phyloP scores from a whole-genome alignment of 2,797 vertebrate genomes.

The Amblyraja radiata region DNA sequence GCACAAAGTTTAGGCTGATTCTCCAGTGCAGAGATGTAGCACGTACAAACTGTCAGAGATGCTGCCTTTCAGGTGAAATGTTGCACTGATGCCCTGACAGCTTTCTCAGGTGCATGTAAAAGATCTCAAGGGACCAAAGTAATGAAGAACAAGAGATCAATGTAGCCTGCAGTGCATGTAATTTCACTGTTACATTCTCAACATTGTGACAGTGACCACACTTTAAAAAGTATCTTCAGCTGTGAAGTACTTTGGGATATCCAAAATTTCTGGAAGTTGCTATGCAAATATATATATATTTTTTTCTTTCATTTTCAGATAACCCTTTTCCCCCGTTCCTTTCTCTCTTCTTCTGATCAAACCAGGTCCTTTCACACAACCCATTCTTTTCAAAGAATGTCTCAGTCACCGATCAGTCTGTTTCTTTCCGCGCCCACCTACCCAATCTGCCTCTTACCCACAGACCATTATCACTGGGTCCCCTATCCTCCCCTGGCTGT shows the following conservation, averaged over 20 bases:
- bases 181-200: not conserved
- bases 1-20: not conserved
- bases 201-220: not conserved
- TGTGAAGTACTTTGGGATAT: not conserved
- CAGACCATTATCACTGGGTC: too few relatives aligned
- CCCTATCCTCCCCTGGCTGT: too few relatives aligned
- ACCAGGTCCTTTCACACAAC: too few relatives aligned
- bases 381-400: too few relatives aligned
- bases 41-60: not conserved
- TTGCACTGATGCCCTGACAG: not conserved
- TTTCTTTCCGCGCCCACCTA: too few relatives aligned
- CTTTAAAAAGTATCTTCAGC: not conserved
- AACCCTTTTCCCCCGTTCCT: too few relatives aligned
- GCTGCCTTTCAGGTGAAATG: not conserved
- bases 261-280: too few relatives aligned
- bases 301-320: too few relatives aligned
- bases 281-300: not conserved
- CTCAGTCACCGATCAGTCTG: too few relatives aligned
- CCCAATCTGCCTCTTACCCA: too few relatives aligned
- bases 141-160: not conserved
- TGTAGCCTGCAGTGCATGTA: not conserved
- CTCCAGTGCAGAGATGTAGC: not conserved
- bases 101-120: not conserved
- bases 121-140: not conserved
- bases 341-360: too few relatives aligned